A percentile compares a stretch with the other conserved stretches of the same genome.
phyloP scores from a whole-genome alignment of 1,140 invertebrate species.

The Panagrolaimus sp. region DNA sequence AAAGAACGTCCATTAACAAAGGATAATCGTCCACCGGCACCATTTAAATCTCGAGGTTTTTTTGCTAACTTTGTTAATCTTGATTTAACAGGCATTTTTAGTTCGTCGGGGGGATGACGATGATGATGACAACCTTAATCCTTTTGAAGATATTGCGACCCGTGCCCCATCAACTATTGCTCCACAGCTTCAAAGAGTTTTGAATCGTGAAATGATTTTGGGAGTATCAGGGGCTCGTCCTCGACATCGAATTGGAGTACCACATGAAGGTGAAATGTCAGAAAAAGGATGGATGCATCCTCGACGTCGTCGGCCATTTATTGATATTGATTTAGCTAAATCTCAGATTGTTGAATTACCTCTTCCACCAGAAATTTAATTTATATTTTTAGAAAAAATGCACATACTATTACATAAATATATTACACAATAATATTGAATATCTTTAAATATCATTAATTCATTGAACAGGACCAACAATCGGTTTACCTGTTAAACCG shows the following conservation, averaged over 20 bases:
- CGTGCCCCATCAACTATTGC: slow-evolving; percentile 13
- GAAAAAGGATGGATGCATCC: slow-evolving; percentile 17
- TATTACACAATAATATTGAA: neutral
- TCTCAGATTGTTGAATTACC: slow-evolving; percentile 9
- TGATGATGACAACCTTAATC: slow-evolving; percentile 6
- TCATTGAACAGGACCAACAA: slow-evolving; percentile 11
- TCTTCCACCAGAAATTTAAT: neutral
- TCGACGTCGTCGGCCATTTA: neutral
- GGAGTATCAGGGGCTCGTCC: neutral
- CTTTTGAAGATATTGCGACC: slow-evolving; percentile 11
- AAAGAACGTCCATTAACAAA: slow-evolving; percentile 1
- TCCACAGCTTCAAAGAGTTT: slow-evolving; percentile 6
- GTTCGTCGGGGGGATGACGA: neutral
- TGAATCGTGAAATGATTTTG: slow-evolving; percentile 10
- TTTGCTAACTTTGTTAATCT: neutral
- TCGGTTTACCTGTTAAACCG: slow-evolving; percentile 60
- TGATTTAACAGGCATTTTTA: neutral
- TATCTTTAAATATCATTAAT: neutral
- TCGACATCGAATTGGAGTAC: neutral
- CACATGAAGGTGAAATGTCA: slow-evolving; percentile 15
- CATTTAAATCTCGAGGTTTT: slow-evolving; percentile 9
- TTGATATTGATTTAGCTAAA: slow-evolving; percentile 15
- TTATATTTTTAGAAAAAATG: neutral
- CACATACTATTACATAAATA: neutral
- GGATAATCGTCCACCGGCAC: slow-evolving; percentile 6